phyloP scores from a whole-genome alignment of 1,140 invertebrate genomes.

The Zaprionus capensis region DNA sequence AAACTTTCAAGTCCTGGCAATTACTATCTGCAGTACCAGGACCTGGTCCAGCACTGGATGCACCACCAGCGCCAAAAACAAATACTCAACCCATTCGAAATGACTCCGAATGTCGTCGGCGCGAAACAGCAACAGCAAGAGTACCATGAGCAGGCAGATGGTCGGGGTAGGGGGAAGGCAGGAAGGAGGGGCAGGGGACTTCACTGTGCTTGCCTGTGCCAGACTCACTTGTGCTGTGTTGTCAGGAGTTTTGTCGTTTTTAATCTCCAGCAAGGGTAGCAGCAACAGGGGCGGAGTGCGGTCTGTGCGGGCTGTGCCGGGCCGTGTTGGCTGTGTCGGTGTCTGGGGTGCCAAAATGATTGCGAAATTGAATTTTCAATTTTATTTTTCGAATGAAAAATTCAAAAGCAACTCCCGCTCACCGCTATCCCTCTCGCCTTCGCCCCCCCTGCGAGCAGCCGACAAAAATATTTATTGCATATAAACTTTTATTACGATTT shows the following conservation, averaged over 20 bases:
- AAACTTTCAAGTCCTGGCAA: conserved; percentile 68
- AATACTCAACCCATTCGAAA: conserved; percentile 25
- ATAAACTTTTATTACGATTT: conserved; percentile 82
- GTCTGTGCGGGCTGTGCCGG: neutral
- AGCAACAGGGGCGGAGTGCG: neutral
- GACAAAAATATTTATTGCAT: conserved; percentile 78
- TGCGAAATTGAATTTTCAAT: conserved; percentile 81
- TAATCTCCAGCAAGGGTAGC: conserved; percentile 63
- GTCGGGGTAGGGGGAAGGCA: neutral
- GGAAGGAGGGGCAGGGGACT: neutral
- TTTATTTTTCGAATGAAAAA: conserved; percentile 80
- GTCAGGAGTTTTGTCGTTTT: conserved; percentile 75
- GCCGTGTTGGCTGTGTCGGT: conserved; percentile 16
- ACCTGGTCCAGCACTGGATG: conserved; percentile 8
- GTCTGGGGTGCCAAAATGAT: conserved; percentile 77
- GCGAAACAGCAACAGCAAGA: neutral
- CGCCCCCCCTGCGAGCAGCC: conserved; percentile 41
- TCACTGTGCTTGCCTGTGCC: conserved; percentile 1
- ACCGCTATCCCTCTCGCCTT: neutral
- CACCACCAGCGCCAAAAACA: conserved; percentile 9
- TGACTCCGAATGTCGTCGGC: conserved; percentile 37
- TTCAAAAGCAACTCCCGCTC: conserved; percentile 63
- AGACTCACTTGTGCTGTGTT: conserved; percentile 27
- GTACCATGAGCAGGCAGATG: neutral
- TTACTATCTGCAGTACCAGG: conserved; percentile 45